Evolutionary conservation across 2,797 vertebrate genomes (phyloP).

Genomic region (Morus bassanus): DNA sequence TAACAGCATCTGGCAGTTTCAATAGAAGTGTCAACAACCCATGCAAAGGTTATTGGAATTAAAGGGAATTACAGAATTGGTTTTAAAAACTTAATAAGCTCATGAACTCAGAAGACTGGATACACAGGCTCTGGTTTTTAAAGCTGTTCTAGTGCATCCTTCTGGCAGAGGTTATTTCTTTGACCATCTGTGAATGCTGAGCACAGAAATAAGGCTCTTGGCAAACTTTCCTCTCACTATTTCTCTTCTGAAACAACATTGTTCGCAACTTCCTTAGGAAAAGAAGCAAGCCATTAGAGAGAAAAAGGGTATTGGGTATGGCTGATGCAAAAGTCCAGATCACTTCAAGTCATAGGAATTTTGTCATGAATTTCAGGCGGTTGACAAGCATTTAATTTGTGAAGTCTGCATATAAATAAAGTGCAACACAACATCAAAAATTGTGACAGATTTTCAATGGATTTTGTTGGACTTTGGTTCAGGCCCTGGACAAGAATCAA

Average conservation of each 20-base stretch:
- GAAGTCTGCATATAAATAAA: not conserved
- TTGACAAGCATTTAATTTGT: not conserved
- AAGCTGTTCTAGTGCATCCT: constrained; percentile 9
- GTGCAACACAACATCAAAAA: not conserved
- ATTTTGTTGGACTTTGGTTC: not conserved
- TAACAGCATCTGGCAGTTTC: constrained; percentile 55
- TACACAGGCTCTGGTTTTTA: not conserved
- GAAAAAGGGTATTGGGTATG: not conserved
- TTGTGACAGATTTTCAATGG: not conserved
- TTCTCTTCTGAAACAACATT: not conserved
- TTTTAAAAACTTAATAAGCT: constrained; percentile 53
- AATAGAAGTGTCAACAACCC: constrained; percentile 47
- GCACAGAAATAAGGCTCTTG: not conserved
- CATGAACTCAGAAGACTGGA: not conserved
- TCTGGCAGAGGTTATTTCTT: constrained; percentile 24
- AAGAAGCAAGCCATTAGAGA: not conserved
- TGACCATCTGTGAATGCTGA: not conserved
- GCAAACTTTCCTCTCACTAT: not conserved
- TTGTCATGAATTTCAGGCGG: not conserved
- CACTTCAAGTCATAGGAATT: not conserved
- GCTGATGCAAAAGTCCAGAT: not conserved
- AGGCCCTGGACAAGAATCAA: not conserved
- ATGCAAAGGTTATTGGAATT: constrained; percentile 50
- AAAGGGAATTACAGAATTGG: constrained; percentile 44
- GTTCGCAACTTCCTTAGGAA: not conserved